Base-by-base conservation (phyloP, 1,140 invertebrate species). In the Drosophila ogumai region DNA sequence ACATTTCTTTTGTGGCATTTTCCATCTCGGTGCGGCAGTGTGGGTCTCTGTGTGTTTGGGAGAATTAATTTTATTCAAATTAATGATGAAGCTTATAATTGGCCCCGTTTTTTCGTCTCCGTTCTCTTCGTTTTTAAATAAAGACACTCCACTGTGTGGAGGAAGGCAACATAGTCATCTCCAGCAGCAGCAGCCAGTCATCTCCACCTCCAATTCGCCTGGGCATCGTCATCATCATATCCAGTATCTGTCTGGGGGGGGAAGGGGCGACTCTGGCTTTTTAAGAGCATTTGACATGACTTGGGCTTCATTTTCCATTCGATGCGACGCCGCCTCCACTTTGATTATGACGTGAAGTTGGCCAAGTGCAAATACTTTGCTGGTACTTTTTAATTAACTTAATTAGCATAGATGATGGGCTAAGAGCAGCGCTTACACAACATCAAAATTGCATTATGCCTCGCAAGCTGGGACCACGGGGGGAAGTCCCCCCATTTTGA, bases 361-460 rank as follows among this genome's bases (percentile, higher is more conserved):
- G 84, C 84, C 85, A 87, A 87, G 84, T 87, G 84, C 84, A 87
- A 87, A 87, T 87, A 87, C 84, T 87, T 87, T 87, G 84, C 85
- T 87, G 80, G 84, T 87, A 90, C 84, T 90, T 87, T 90, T 87
- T 87, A 87, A 87, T 87, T 87, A 87, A 87, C 84, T 87, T 87
- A 87, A 87, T 87, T 87, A 87, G 84, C 84, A 87, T 87, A 90
- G 84, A 88, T 84, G 84, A 87, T 79, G 84, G 75, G 67, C 84
- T 90, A 84, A 87, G 80, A 87, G 85, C 68, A 71, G 67, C 82
- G 84, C 82, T 86, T 86, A 87, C 73, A 87, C 61, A 87, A 87
- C 84, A 87, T 87, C 80, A 84, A 87, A 87, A 87, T 90, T 87
- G 84, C 84, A 87, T 87, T 87, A 87, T 84, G 74, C 67, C 52